Conservation (phyloP, 2,797 vertebrate species). For the Bryconaethiops microstoma region DNA sequence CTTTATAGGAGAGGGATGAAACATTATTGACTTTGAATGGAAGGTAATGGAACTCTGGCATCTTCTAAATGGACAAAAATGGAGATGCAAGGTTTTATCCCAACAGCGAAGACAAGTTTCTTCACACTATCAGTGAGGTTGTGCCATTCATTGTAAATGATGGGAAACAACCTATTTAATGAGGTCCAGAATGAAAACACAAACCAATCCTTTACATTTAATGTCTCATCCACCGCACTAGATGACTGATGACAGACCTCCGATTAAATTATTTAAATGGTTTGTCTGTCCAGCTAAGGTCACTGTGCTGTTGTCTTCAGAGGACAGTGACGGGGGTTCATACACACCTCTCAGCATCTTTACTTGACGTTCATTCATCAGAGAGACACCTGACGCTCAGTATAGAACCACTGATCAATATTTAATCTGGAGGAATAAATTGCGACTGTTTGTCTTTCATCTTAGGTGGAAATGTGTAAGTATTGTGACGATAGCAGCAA, state of each 20-base stretch:
- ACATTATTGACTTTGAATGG: too few relatives aligned
- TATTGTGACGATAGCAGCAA: constrained; percentile 75
- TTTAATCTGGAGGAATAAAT: constrained; percentile 86
- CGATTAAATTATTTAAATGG: not conserved
- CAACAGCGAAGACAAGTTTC: not conserved
- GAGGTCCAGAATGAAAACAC: not conserved
- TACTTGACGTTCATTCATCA: constrained; percentile 78
- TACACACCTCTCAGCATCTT: constrained; percentile 53
- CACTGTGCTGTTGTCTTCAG: constrained; percentile 12
- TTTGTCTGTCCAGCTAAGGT: not conserved
- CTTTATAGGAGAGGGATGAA: too few relatives aligned
- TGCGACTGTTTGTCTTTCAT: constrained; percentile 84
- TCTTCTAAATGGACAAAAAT: too few relatives aligned
- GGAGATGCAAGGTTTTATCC: too few relatives aligned
- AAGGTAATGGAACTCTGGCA: too few relatives aligned
- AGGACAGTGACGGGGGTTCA: constrained; percentile 31
- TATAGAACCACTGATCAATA: constrained; percentile 81
- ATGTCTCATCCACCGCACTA: not conserved
- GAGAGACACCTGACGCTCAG: constrained; percentile 76
- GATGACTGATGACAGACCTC: not conserved
- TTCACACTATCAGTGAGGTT: not conserved
- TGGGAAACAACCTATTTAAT: not conserved
- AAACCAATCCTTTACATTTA: not conserved
- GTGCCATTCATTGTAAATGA: not conserved
- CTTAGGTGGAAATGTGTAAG: constrained; percentile 79